Base-by-base conservation (phyloP, 1,140 invertebrate species). In the Hestina assimilis region DNA sequence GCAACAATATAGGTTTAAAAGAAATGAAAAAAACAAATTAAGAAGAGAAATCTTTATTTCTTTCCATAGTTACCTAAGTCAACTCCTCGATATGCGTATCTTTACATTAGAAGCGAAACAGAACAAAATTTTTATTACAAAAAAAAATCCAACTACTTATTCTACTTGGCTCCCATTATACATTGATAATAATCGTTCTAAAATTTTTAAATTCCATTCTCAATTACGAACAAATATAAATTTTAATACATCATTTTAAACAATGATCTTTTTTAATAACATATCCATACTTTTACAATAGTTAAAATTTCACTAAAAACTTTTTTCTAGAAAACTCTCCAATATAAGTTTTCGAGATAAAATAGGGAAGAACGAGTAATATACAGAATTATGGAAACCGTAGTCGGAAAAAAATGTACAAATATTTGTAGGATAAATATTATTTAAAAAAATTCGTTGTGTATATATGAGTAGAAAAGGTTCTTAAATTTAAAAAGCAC, bases 11-110 rank as follows among this genome's bases (percentile, higher is more conserved):
- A 35, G n/a, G 26, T 41, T 9, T 12, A 15, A 35, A 57, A 43
- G 8, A 14, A 33, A 59, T 59, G 33, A 69, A 63, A 54, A 69
- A 69, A 26, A 57, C 17, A 31, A 24, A 59, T 45, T 71, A 68
- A 73, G 66, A 72, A 80, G 82, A 80, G 82, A 80, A 85, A 83
- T 77, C 50, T 84, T 87, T 84, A 80, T 83, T 85, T 79, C 73
- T 70, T 72, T 82, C 66, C 59, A 71, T 78, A 82, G 72, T 76
- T 69, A 77, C 72, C 77, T 83, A 81, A 79, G 66, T 75, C 66
- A 85, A 81, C 72, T 73, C 54, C 75, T 79, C 82, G 84, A 87
- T 87, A 87, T 87, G 84, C 53, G 47, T 56, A 56, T 26, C 66
- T 43, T 56, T 56, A 56, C 35, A 40, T 47, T 41, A 56, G 33